Evolutionary conservation across 2,888 invertebrate species (phyloP).

Genomic region (Lutraria lutraria): DNA sequence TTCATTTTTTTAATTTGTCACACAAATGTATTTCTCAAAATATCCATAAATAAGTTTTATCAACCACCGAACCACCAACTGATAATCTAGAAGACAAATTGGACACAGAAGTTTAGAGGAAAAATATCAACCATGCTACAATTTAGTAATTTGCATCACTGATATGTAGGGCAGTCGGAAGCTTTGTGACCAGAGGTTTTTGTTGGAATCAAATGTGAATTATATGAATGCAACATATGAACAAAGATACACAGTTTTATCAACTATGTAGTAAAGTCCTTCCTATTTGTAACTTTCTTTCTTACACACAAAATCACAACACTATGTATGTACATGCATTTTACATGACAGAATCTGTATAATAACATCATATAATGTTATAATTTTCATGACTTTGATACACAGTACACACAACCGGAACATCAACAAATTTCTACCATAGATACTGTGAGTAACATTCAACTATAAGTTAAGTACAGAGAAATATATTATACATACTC

Average conservation of each 20-base stretch:
- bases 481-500: background rate
- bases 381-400: background rate
- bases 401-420: slow-evolving; percentile 2
- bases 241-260: background rate
- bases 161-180: background rate
- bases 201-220: background rate
- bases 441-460: background rate
- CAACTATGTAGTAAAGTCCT: background rate
- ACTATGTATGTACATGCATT: slow-evolving; percentile 12
- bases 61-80: too few species aligned
- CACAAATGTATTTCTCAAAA: too few species aligned
- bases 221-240: background rate
- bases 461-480: background rate
- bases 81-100: too few species aligned
- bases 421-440: background rate
- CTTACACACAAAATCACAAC: slow-evolving; percentile 10
- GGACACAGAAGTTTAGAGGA: too few species aligned
- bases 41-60: too few species aligned
- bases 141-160: background rate
- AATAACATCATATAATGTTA: background rate
- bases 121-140: too few species aligned
- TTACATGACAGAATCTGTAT: background rate
- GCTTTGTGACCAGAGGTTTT: background rate
- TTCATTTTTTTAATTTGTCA: too few species aligned
- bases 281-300: background rate